phyloP scores from a whole-genome alignment of 2,797 vertebrate genomes.

The Lepilemur septentrionalis region DNA sequence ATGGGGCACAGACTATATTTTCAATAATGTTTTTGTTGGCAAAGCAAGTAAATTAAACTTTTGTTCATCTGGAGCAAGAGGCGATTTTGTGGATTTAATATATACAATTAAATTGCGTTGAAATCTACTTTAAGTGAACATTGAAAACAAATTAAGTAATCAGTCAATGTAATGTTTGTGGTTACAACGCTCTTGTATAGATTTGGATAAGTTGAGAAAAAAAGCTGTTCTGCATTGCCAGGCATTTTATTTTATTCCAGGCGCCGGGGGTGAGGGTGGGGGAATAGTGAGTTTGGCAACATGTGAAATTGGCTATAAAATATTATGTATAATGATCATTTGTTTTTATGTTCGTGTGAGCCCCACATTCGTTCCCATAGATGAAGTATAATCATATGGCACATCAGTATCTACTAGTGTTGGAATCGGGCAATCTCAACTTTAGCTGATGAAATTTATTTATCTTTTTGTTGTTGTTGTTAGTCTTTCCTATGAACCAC shows the following conservation, averaged over 20 bases:
- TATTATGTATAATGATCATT: constrained; percentile 25
- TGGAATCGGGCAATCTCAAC: neutral
- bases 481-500: neutral
- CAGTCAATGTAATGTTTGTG: constrained; percentile 51
- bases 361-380: neutral
- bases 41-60: constrained; percentile 49
- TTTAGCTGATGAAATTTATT: constrained; percentile 3
- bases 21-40: constrained; percentile 44
- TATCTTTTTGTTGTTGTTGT: neutral
- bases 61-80: constrained; percentile 51
- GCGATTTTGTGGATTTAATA: constrained; percentile 48
- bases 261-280: neutral
- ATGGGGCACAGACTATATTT: constrained; percentile 2
- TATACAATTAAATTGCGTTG: constrained; percentile 59
- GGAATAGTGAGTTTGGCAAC: neutral
- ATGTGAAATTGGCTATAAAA: constrained; percentile 41
- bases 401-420: neutral
- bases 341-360: constrained; percentile 15
- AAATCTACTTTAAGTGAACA: constrained; percentile 72
- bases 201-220: constrained; percentile 12
- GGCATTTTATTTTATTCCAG: constrained; percentile 54
- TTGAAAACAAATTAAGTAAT: constrained; percentile 65
- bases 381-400: neutral
- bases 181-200: neutral
- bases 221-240: neutral